phyloP scores from a whole-genome alignment of 1,140 invertebrate species.

The Phenacoccus solenopsis region DNA sequence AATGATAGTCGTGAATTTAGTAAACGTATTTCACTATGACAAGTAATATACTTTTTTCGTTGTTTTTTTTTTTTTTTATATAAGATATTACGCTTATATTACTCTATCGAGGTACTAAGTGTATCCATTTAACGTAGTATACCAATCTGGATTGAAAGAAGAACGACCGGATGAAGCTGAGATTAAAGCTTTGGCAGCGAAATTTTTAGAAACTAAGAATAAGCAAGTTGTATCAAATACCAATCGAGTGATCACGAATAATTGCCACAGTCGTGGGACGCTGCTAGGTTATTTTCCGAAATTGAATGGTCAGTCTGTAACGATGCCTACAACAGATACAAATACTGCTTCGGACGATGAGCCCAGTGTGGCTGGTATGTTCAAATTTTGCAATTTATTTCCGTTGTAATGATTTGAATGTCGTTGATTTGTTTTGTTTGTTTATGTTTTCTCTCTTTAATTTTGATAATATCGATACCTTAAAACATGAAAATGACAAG shows the following conservation, averaged over 20 bases:
- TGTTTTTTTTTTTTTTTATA: background rate
- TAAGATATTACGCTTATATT: background rate
- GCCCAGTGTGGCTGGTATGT: background rate
- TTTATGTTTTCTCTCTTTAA: too few relatives aligned
- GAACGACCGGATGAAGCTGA: slow-evolving; percentile 70
- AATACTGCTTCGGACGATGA: background rate
- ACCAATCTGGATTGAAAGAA: slow-evolving; percentile 41
- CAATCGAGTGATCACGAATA: background rate
- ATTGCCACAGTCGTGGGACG: background rate
- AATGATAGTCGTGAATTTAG: background rate
- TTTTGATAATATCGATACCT: too few relatives aligned
- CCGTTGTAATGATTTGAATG: too few relatives aligned
- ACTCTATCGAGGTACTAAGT: too few relatives aligned
- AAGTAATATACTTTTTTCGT: background rate
- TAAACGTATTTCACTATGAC: background rate
- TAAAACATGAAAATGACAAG: too few relatives aligned
- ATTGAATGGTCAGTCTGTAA: background rate
- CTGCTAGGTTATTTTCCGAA: slow-evolving; percentile 11
- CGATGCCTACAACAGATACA: background rate
- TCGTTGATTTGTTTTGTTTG: too few relatives aligned
- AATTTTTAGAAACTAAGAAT: slow-evolving; percentile 73
- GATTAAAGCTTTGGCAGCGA: slow-evolving; percentile 67
- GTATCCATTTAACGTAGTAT: too few relatives aligned
- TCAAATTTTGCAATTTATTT: too few relatives aligned
- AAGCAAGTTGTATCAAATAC: slow-evolving; percentile 41